phyloP scores from a whole-genome alignment of 2,113 vertebrate genomes.

The Chaetorhynchus papuensis region DNA sequence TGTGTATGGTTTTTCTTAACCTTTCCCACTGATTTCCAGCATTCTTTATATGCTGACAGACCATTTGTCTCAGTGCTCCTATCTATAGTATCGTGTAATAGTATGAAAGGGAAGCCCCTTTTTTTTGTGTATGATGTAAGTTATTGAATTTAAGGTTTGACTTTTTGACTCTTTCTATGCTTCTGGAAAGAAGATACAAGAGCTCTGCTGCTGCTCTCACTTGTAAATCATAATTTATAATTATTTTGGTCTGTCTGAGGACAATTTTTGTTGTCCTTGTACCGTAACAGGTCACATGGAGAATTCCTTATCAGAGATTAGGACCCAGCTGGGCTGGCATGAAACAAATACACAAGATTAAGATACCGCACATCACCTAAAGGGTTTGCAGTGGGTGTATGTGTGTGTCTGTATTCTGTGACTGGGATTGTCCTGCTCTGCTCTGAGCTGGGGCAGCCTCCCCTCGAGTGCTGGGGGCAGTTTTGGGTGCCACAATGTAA shows the following conservation, averaged over 20 bases:
- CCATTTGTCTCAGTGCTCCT: neutral
- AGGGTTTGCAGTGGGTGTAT: neutral
- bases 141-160: neutral
- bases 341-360: neutral
- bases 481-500: accelerated
- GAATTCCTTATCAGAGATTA: neutral
- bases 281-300: accelerated
- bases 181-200: neutral
- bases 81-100: neutral
- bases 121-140: neutral
- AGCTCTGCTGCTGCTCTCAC: neutral
- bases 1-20: neutral
- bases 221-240: neutral
- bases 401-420: neutral
- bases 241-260: neutral
- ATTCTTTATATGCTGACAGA: neutral
- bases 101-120: neutral
- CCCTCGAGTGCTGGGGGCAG: neutral
- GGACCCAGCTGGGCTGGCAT: neutral
- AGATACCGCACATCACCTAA: neutral
- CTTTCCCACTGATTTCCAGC: neutral
- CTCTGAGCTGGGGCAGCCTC: accelerated
- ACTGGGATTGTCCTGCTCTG: neutral
- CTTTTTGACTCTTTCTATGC: neutral
- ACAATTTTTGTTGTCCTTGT: neutral